A percentile compares a stretch with the other conserved stretches of the same genome.
Conservation (phyloP, 2,113 vertebrate species). For the Oreotrochilus melanogaster region DNA sequence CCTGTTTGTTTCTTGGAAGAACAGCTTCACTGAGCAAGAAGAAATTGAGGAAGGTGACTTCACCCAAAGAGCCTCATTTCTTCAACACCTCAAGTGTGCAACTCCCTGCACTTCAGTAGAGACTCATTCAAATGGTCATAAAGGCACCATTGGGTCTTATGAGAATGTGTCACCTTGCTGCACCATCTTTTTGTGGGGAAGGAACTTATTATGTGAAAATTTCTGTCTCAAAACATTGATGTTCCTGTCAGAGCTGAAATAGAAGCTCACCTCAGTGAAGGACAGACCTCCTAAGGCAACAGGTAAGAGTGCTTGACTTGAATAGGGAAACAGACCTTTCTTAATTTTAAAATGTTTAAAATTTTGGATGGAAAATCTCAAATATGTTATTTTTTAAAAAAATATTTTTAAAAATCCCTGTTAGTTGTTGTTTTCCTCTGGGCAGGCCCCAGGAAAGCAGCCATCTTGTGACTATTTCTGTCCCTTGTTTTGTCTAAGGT, state of each 20-base stretch:
- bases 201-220: background rate
- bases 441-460: background rate
- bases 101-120: background rate
- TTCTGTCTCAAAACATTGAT: background rate
- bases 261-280: background rate
- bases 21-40: background rate
- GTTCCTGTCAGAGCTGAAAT: background rate
- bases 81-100: rapidly evolving
- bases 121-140: background rate
- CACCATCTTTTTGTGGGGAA: background rate
- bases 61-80: background rate
- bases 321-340: background rate
- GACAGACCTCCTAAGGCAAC: background rate
- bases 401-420: background rate
- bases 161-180: background rate
- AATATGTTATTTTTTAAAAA: no score
- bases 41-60: background rate
- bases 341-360: background rate
- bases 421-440: background rate
- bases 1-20: background rate
- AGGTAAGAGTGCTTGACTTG: background rate
- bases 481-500: background rate
- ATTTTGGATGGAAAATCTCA: background rate
- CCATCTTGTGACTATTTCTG: background rate
- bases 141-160: background rate